Base-by-base conservation (phyloP, 2,113 vertebrate genomes). In the Murina feae region DNA sequence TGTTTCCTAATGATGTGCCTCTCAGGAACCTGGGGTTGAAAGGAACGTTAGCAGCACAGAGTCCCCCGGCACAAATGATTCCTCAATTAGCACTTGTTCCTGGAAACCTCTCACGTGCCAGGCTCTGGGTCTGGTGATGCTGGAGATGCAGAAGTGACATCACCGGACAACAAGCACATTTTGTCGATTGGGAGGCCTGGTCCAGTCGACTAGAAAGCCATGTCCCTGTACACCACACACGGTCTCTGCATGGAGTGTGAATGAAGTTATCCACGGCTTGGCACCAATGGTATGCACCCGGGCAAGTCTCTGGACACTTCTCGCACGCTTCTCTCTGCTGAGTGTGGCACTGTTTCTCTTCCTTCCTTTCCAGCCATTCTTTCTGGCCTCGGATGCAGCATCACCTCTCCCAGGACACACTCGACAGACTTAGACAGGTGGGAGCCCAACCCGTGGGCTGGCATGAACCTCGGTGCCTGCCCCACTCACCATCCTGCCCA, bases 401-500 rank as follows among this genome's bases (percentile, higher is more conserved):
- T 49, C 13, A 28, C 53, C 32, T 35, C 6, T 53, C n/a, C 78
- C 55, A 66, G 30, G n/a, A n/a, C 51, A 6, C 51, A n/a, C 58
- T 3, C 11, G 13, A n/a, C 21, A 9, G 78, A 18, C 6, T 3
- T 13, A 4, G 53, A 6, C 18, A 60, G 21, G 49, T 30, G 42
- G 37, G 28, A 9, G 5, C 12, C 30, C 44, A 30, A 21, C 20
- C 3, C 1, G 17, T 0, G 0, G 14, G 68, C 12, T 18, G 25
- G 32, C 16, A 23, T 0, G 42, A 58, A 39, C 35, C 39, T 8
- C 12, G 4, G 72, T 44, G 78, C 78, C 63, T 12, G 14, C 35
- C 16, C 39, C 7, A 1, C 4, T 11, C 23, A 1, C 2, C 1
- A 2, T 37, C 72, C 65, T 10, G 18, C 25, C 23, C 6, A 9